Evolutionary conservation across 1,140 invertebrate genomes (phyloP), one percentile per base, ranked within the genome.

Genomic region (Temnothorax longispinosus): DNA sequence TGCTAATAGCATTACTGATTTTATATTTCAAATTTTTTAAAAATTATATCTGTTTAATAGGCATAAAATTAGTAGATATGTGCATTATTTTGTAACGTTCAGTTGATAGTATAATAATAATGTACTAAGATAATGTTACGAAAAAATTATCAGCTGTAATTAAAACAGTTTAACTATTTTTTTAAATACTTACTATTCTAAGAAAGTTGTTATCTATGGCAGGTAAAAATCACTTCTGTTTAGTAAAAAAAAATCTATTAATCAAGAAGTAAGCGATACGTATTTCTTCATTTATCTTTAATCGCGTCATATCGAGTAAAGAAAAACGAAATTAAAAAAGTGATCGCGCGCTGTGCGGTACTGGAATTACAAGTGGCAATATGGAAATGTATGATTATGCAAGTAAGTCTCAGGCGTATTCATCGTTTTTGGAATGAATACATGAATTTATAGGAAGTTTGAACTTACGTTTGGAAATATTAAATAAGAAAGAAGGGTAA

Each of bases 381-480:
- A 80, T 80, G 47, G 76, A 80, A 80, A 80, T 80, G 76, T 35
- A 15, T 56, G 80, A 72, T 82, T 82, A 72, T 72, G 80, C 38
- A 72, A 82, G 78, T 56, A 44, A 71, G n/a, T 82, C 67, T 82
- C 67, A 21, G 10, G 15, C 52, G 38, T 60, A 47, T 60, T 82
- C 62, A 67, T 80, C 62, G 62, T 80, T 54, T 71, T 82, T 67
- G 41, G 13, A 71, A 84, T 84, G 69, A 84, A 84, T 84, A 74
- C 27, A 84, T 62, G 80, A 74, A 74, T 84, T 62, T 75, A 58
- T 71, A 84, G 80, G 6, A 60, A 84, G 15, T 44, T 50, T 3
- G 15, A 80, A 41, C 18, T 80, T 75, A 74, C 21, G n/a, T 74
- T 60, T 44, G 69, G 15, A 35, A 69, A 52, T 67, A 80, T 50